Evolutionary conservation across 2,797 vertebrate species (phyloP).

Genomic region (Triplophysa yarkandensis): DNA sequence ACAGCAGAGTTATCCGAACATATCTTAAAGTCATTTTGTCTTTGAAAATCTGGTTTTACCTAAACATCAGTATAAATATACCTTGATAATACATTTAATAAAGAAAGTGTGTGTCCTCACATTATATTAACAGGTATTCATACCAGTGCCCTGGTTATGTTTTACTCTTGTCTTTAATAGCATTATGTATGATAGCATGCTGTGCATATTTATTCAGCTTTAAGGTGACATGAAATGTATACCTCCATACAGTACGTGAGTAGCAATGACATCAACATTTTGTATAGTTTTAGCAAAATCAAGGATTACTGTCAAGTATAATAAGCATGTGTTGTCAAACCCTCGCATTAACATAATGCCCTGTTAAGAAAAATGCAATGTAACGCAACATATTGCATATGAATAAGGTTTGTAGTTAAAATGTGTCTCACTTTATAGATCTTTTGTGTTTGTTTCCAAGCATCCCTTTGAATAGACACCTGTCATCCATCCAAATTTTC

Average conservation of each 20-base stretch:
- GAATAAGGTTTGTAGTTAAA: conserved; percentile 32
- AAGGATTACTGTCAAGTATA: conserved; percentile 10
- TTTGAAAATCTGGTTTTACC: conserved; percentile 10
- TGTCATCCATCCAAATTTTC: conserved; percentile 51
- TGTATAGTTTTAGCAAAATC: conserved; percentile 34
- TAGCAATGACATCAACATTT: conserved; percentile 47
- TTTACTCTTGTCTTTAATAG: conserved; percentile 34
- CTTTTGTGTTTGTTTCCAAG: conserved; percentile 1
- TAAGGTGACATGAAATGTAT: conserved; percentile 29
- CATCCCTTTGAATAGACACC: conserved; percentile 39
- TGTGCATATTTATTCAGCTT: conserved; percentile 51
- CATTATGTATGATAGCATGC: conserved; percentile 52
- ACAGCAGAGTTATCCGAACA: background rate
- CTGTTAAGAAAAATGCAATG: conserved; percentile 6
- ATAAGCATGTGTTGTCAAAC: conserved; percentile 7
- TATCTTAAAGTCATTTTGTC: background rate
- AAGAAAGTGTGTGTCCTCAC: conserved; percentile 3
- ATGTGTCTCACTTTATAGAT: conserved; percentile 14
- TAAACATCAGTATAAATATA: conserved; percentile 16
- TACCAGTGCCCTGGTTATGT: conserved; percentile 25
- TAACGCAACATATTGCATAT: conserved; percentile 13
- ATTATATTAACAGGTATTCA: conserved; percentile 3
- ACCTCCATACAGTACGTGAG: conserved; percentile 49
- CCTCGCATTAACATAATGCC: background rate
- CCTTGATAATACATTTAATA: background rate